Conservation (phyloP, 2,797 vertebrate species). For the Phalloptychus januarius region DNA sequence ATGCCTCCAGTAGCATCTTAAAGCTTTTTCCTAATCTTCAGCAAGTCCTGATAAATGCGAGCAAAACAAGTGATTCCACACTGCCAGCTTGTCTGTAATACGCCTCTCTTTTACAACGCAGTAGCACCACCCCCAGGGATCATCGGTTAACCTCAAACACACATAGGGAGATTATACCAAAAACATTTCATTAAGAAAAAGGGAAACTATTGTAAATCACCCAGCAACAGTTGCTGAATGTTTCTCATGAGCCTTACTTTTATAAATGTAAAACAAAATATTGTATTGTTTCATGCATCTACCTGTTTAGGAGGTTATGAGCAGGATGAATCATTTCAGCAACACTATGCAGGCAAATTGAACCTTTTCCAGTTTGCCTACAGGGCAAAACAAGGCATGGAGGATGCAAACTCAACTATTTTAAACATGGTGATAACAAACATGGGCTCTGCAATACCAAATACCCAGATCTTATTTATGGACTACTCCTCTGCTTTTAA, state of each 20-base stretch:
- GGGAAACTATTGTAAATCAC: constrained; percentile 48
- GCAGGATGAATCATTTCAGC: constrained; percentile 4
- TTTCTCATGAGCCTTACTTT: constrained; percentile 28
- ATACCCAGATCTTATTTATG: neutral
- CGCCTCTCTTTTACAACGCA: constrained; percentile 44
- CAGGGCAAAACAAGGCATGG: neutral
- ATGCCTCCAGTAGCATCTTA: constrained; percentile 54
- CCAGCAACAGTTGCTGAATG: constrained; percentile 39
- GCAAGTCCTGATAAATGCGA: constrained; percentile 62
- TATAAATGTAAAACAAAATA: constrained; percentile 27
- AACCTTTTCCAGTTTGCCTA: neutral
- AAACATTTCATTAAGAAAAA: constrained; percentile 65
- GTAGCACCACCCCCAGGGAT: constrained; percentile 46
- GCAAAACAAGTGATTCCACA: constrained; percentile 62
- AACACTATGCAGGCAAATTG: neutral
- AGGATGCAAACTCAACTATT: neutral
- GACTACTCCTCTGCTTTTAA: neutral
- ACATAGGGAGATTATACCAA: constrained; percentile 70
- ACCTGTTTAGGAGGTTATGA: constrained; percentile 9
- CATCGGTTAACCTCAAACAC: constrained; percentile 61
- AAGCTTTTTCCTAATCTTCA: constrained; percentile 65
- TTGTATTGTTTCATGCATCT: constrained; percentile 16
- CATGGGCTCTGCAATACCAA: neutral
- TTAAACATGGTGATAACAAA: neutral
- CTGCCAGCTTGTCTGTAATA: constrained; percentile 73